Evolutionary conservation across 2,797 vertebrate genomes (phyloP), one percentile per base, ranked within the genome.

Genomic region (Eulemur albifrons): DNA sequence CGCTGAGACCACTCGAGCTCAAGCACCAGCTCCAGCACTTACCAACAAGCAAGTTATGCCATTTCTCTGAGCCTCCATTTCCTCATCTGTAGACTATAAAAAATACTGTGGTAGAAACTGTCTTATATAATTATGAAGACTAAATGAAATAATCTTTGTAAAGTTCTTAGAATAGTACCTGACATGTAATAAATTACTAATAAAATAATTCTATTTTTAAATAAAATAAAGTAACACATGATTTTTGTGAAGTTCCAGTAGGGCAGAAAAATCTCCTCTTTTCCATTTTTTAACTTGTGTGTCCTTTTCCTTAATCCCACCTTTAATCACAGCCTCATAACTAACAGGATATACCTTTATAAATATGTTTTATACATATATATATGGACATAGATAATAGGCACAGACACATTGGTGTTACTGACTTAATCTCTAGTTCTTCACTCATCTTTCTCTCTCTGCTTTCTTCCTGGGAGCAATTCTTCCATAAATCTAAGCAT

Each of bases 121-220:
- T 27, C 27, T 86, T 54, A 59, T 10, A 7, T 15, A 30, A 15
- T n/a, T 80, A 85, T 40, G 2, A 82, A 96, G 9, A 81, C 52
- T 81, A 88, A 95, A 59, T 63, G 27, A 72, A 43, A 61, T 80
- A 48, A 93, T 21, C 38, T 45, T 4, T 30, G 8, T 81, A 84
- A 90, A 61, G 17, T 73, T 35, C 52, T 63, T 10, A 63, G 67
- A 85, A 69, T 21, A 79, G 76, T 77, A 80, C 4, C 35, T 91
- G 76, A 86, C 25, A 80, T 5, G 27, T 40, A 88, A 21, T 88
- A 84, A 45, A n/a, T 80, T 54, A 85, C 77, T 85, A 84, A 80
- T 43, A 92, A 90, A 73, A 85, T 48, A 87, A 77, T 80, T 25
- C 9, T 85, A 63, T 73, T 96, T 93, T 65, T 67, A 95, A 93